Percentiles rank a stretch among this genome's conserved stretches.
Conservation (phyloP, 2,888 invertebrate genomes). For the Cerastis rubricosa region DNA sequence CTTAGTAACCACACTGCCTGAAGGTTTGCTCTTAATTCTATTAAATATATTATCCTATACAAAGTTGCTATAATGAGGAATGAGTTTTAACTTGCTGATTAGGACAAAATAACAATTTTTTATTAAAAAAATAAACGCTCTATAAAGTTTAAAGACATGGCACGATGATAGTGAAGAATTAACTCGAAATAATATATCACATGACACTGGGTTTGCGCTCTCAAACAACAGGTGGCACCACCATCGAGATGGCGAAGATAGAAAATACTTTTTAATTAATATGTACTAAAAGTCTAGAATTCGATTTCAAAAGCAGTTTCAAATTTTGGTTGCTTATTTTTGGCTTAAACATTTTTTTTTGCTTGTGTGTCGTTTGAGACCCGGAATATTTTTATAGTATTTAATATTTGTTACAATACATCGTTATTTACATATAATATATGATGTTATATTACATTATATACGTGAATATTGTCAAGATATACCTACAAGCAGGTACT, state of each 20-base stretch:
- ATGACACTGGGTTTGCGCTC: constrained; percentile 32
- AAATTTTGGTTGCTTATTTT: too few species aligned
- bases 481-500: constrained; percentile 86
- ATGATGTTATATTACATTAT: constrained; percentile 63
- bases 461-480: constrained; percentile 81
- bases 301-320: background rate
- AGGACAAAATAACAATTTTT: constrained; percentile 42
- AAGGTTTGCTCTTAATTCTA: constrained; percentile 46
- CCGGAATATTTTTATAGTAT: constrained; percentile 16
- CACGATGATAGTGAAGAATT: constrained; percentile 59
- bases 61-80: constrained; percentile 60
- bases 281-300: background rate
- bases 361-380: constrained; percentile 33
- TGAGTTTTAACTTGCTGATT: constrained; percentile 40
- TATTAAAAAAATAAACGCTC: constrained; percentile 48
- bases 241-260: background rate
- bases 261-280: background rate
- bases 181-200: constrained; percentile 46
- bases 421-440: constrained; percentile 70
- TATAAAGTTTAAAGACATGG: constrained; percentile 64
- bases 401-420: constrained; percentile 43
- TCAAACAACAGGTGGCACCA: constrained; percentile 46
- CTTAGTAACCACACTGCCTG: constrained; percentile 56
- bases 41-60: constrained; percentile 59
- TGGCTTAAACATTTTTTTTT: background rate